Conservation (phyloP, 2,113 vertebrate species). For the Myxocyprinus asiaticus region DNA sequence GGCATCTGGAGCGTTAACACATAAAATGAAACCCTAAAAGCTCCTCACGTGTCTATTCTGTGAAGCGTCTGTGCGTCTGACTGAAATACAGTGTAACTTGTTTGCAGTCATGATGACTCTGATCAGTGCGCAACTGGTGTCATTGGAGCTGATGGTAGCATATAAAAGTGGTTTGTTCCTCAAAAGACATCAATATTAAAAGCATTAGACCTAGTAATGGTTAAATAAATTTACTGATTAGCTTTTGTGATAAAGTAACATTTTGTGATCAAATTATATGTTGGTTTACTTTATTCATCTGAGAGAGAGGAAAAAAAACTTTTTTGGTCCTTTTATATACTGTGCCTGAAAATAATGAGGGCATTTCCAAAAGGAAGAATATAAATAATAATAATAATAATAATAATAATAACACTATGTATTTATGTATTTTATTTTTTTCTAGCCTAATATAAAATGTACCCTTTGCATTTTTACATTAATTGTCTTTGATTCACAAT, state of each 20-base stretch:
- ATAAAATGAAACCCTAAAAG: not conserved
- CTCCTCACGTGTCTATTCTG: not conserved
- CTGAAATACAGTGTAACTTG: slow-evolving; percentile 29
- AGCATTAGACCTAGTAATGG: not conserved
- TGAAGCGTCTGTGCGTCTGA: not conserved
- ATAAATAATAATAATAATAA: too few relatives aligned
- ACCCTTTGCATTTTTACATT: not conserved
- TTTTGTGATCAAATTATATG: too few relatives aligned
- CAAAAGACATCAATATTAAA: not conserved
- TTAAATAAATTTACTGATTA: not conserved
- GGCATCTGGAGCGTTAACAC: not conserved
- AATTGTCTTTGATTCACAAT: not conserved
- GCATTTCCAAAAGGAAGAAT: too few relatives aligned
- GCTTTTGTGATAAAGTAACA: too few relatives aligned
- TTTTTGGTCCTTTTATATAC: too few relatives aligned
- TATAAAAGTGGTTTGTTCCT: not conserved
- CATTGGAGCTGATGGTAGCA: not conserved
- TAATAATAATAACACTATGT: too few relatives aligned
- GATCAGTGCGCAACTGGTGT: not conserved
- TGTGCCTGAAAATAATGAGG: too few relatives aligned
- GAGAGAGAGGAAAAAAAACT: too few relatives aligned
- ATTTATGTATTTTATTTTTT: too few relatives aligned
- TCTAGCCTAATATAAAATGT: not conserved
- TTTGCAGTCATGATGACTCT: not conserved
- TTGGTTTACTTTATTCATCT: too few relatives aligned